Evolutionary conservation across 1,140 invertebrate genomes (phyloP), one percentile per base, ranked within the genome.

Genomic region (Globodera rostochiensis): DNA sequence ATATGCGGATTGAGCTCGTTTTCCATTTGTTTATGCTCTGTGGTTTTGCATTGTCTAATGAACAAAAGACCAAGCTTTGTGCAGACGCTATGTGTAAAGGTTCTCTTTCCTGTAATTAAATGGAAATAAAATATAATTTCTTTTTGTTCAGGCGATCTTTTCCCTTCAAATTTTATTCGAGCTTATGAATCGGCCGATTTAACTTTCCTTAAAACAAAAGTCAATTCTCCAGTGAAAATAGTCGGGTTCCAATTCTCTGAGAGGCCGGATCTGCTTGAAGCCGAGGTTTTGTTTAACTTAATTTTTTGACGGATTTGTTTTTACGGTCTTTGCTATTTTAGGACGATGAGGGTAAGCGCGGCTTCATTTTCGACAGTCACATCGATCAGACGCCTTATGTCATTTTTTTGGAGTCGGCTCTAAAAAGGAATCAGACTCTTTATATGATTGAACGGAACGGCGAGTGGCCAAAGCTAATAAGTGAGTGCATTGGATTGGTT

Each of bases 221-320:
- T 15, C 8, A 8, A 69, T 66, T 13, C 53, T 21, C 19, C 9
- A 6, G 77, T 78, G 21, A 78, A 78, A 46, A 46, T 78, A 6
- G 4, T 66, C n/a, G 77, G 60, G 6, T 50, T 78, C 19, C 69
- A 46, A 13, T 78, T 78, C 11, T 78, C 77, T 6, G 46, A 69
- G 19, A 78, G 77, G 21, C 77, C 77, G 11, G 77, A 78, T 36
- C 21, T 78, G 4, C 49, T 78, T 36, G 77, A 78, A 70, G 77
- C 77, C 25, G 46, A 78, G 64, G 77, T 78, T 13, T 1, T 36
- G 36, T 1, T 36, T 36, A 36, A 36, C 36, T 36, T 36, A 36
- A 36, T 36, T 36, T n/a, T 3, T 36, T 36, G 36, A 36, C 36
- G 36, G 25, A 36, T 46, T 74, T 6, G 4, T 15, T 19, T 6